phyloP scores from a whole-genome alignment of 2,888 invertebrate genomes.

The Caprella mutica region DNA sequence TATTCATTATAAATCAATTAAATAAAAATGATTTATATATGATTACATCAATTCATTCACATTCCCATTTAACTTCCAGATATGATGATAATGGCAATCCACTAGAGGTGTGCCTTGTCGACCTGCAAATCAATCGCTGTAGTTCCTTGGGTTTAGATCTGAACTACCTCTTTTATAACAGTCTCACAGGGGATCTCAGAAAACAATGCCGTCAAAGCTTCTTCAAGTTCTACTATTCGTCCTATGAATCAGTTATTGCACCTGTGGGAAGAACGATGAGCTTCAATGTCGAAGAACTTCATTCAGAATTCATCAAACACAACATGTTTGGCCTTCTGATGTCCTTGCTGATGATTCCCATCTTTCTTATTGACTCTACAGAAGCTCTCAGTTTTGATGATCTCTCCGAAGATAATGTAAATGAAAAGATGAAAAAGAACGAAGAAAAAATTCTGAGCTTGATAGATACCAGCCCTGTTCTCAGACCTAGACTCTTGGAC shows the following conservation, averaged over 20 bases:
- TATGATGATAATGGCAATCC: slow-evolving; percentile 18
- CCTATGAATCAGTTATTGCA: slow-evolving; percentile 8
- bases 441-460: slow-evolving; percentile 5
- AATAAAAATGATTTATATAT: too few species aligned
- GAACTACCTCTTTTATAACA: slow-evolving; percentile 27
- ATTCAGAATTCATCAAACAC: not conserved
- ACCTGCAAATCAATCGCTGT: slow-evolving; percentile 16
- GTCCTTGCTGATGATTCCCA: slow-evolving; percentile 6
- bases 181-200: slow-evolving; percentile 16
- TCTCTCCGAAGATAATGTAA: not conserved
- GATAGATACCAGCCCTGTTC: slow-evolving; percentile 8
- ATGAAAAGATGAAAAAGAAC: not conserved
- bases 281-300: slow-evolving; percentile 12
- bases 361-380: slow-evolving; percentile 10
- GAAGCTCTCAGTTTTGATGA: not conserved
- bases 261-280: slow-evolving; percentile 4
- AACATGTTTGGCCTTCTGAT: slow-evolving; percentile 9
- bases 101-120: slow-evolving; percentile 20
- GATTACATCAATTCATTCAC: not conserved
- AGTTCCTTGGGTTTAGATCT: slow-evolving; percentile 18
- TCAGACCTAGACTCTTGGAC: slow-evolving; percentile 9
- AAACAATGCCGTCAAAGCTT: slow-evolving; percentile 9
- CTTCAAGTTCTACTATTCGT: slow-evolving; percentile 12
- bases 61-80: too few species aligned
- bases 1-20: too few species aligned